A percentile compares a stretch with the other conserved stretches of the same genome.
These are phyloP conservation scores for Dione vanillae DNA, from an alignment of 2,888 invertebrate species.

Conservation along the genomic window DNA sequence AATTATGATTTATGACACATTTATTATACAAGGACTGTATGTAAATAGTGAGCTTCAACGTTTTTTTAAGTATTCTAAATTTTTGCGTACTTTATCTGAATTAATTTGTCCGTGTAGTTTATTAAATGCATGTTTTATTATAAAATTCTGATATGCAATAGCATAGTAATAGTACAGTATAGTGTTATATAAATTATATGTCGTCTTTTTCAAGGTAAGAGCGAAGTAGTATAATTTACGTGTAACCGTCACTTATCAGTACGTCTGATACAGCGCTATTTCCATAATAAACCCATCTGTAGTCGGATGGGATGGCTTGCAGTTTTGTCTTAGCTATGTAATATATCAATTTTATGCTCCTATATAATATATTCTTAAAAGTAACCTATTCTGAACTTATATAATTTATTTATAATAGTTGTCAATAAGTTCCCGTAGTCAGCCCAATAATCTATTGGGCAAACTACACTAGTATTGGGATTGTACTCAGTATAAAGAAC, in stretches of 20 bases:
- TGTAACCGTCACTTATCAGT: slow-evolving; percentile 76
- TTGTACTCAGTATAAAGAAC: no score
- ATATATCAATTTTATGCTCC: slow-evolving; percentile 50
- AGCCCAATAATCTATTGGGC: no score
- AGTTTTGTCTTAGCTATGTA: slow-evolving; percentile 73
- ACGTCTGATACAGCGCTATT: slow-evolving; percentile 68
- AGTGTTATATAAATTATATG: slow-evolving; percentile 35
- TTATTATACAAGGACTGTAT: not conserved
- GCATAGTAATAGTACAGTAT: no score
- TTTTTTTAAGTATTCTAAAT: not conserved
- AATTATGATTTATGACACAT: not conserved
- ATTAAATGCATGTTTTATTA: not conserved
- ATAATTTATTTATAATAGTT: not conserved
- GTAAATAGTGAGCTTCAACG: not conserved
- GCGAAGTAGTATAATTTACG: slow-evolving; percentile 61
- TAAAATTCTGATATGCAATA: not conserved
- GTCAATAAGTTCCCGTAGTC: no score
- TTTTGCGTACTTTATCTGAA: not conserved
- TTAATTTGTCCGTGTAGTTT: not conserved
- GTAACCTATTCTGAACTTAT: not conserved
- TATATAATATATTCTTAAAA: slow-evolving; percentile 15
- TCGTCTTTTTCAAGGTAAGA: slow-evolving; percentile 36
- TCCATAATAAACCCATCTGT: slow-evolving; percentile 76
- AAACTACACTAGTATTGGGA: no score
- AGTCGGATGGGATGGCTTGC: slow-evolving; percentile 71